phyloP scores from a whole-genome alignment of 2,113 vertebrate genomes.

The Telmatochromis sp. region DNA sequence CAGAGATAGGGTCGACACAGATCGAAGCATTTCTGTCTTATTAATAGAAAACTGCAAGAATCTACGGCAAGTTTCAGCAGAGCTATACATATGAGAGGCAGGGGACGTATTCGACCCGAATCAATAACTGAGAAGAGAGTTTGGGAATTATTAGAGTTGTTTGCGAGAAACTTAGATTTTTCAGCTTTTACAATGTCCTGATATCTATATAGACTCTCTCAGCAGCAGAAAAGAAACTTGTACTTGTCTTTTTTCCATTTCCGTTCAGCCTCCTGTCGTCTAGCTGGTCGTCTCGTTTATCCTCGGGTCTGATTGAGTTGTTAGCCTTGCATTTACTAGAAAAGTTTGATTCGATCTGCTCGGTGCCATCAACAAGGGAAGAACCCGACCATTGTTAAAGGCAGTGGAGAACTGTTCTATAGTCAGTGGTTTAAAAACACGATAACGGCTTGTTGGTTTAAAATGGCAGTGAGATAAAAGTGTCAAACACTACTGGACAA shows the following conservation, averaged over 20 bases:
- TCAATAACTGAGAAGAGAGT: background rate
- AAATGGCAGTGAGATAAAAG: background rate
- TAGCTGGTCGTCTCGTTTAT: background rate
- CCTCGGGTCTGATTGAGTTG: background rate
- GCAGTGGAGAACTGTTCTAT: background rate
- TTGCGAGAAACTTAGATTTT: background rate
- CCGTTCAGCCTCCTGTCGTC: background rate
- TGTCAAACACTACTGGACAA: background rate
- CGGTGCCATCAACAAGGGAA: background rate
- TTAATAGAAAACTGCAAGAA: background rate
- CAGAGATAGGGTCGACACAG: background rate
- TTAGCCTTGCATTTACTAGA: background rate
- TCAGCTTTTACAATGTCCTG: background rate
- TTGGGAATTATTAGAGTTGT: background rate
- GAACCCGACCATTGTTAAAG: background rate
- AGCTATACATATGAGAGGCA: background rate
- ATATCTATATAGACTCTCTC: background rate
- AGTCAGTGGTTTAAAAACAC: background rate
- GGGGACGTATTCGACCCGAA: background rate
- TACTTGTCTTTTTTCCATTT: background rate
- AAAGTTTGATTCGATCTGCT: background rate
- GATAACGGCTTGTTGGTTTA: background rate
- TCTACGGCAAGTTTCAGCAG: background rate
- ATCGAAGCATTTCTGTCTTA: background rate
- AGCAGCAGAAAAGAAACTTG: background rate